Conservation (phyloP, 2,888 invertebrate species). For the Hermaeophaga mercurialis region DNA sequence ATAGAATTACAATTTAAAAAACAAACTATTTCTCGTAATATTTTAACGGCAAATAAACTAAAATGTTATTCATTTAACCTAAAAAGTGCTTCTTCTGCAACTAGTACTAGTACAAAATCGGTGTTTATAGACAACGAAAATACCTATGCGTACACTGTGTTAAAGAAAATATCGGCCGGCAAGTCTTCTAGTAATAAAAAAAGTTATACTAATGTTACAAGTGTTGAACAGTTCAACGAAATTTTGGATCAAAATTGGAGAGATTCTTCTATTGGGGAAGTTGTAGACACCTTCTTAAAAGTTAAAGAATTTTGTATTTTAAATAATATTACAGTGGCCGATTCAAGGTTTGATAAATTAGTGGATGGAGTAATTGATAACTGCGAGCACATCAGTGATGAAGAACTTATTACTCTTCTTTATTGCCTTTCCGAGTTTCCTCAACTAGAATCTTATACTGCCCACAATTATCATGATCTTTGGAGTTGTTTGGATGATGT, state of each 20-base stretch:
- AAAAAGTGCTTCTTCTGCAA: constrained; percentile 13
- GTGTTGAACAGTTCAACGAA: constrained; percentile 27
- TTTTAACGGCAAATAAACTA: constrained; percentile 1
- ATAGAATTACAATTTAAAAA: background rate
- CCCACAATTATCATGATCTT: constrained; percentile 66
- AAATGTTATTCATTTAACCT: constrained; percentile 19
- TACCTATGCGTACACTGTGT: constrained; percentile 30
- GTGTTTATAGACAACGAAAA: constrained; percentile 29
- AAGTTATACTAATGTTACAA: background rate
- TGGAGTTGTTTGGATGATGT: constrained; percentile 72
- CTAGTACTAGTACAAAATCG: constrained; percentile 3
- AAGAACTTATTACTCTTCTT: constrained; percentile 63
- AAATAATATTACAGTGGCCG: constrained; percentile 48
- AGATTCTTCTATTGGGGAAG: constrained; percentile 41
- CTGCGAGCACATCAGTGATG: constrained; percentile 62
- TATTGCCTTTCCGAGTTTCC: constrained; percentile 62
- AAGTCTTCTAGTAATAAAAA: background rate
- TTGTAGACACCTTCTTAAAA: constrained; percentile 48
- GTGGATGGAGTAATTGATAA: constrained; percentile 59
- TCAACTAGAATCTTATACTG: constrained; percentile 58
- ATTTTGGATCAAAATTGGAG: constrained; percentile 45
- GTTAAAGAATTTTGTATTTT: constrained; percentile 44
- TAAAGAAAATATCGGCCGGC: constrained; percentile 14
- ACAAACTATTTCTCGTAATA: background rate
- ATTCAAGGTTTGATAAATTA: constrained; percentile 52